Percentiles rank a stretch among this genome's conserved stretches.
These are phyloP conservation scores for Octopus bimaculoides DNA, from an alignment of 1,140 invertebrate genomes.

Conservation along the genomic window DNA sequence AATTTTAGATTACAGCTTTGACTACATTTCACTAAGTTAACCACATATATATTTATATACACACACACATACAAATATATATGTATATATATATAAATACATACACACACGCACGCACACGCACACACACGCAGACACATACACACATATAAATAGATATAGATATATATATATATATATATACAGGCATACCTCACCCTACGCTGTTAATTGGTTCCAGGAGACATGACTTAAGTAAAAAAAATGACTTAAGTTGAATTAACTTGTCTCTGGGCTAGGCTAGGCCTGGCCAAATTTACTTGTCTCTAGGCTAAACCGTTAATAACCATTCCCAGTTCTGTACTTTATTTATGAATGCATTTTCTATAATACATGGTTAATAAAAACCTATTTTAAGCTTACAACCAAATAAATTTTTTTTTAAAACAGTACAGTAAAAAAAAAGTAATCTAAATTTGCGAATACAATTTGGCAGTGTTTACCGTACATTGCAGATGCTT, in stretches of 20 bases:
- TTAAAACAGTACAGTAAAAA: no score
- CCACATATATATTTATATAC: not conserved
- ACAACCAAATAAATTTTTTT: no score
- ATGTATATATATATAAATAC: conserved; percentile 9
- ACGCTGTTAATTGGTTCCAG: not conserved
- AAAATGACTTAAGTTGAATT: not conserved
- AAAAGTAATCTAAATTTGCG: no score
- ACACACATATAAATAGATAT: not conserved
- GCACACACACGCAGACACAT: not conserved
- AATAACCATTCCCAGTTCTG: no score
- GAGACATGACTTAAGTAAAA: not conserved
- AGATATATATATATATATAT: not conserved
- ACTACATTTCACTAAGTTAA: no score
- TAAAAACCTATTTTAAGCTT: no score
- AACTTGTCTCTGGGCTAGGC: not conserved
- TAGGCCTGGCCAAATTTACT: not conserved
- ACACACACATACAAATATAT: conserved; percentile 1
- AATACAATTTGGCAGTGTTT: no score
- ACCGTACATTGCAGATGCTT: no score
- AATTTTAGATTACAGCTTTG: no score
- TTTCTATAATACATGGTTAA: no score
- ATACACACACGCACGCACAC: conserved; percentile 4
- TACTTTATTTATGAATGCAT: no score
- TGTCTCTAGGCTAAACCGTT: not conserved
- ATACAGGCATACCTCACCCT: not conserved